Evolutionary conservation across 2,113 vertebrate genomes (phyloP), one percentile per base, ranked within the genome.

Genomic region (Sebastes schlegelii): DNA sequence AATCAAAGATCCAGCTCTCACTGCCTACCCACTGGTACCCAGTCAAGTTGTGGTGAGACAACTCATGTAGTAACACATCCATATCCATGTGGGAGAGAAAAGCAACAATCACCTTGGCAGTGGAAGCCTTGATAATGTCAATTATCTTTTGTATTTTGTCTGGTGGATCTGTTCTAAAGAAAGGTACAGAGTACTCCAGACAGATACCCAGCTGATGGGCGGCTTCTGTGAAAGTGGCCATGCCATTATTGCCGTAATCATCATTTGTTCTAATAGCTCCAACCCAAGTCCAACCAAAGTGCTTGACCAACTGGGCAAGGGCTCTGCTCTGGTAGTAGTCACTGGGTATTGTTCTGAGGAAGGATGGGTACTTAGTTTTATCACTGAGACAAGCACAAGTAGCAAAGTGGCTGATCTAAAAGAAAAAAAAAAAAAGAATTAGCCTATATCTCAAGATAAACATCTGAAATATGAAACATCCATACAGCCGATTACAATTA

Each of bases 241-340:
- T 34, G 26, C 26, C 26, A 34, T 34, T 34, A 34, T 34, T 34
- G 26, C 26, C 3, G 26, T 34, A 34, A 34, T 34, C 26, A 34
- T 34, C 26, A 34, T 34, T 34, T 34, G 26, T 34, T 34, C 26
- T 34, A 34, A 34, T 34, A 34, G 26, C 26, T 51, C 94, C 94
- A 49, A 94, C 88, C 94, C 93, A 94, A 12, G 88, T 93, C 93
- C 93, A 95, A 4, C 92, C 92, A 79, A 94, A 94, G 68, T 93
- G 8, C 23, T 85, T 93, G 19, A 94, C 91, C 45, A 95, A 68
- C 23, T 93, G 84, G 0, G 93, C 94, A 58, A 94, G 78, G 2
- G 92, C 90, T 85, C 92, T 84, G 81, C 92, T 93, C 82, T 95
- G 93, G 57, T 93, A 88, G 26, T 89, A 86, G 58, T 95, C 94